Evolutionary conservation across 2,113 vertebrate species (phyloP).

Genomic region (Tetraodon nigroviridis): DNA sequence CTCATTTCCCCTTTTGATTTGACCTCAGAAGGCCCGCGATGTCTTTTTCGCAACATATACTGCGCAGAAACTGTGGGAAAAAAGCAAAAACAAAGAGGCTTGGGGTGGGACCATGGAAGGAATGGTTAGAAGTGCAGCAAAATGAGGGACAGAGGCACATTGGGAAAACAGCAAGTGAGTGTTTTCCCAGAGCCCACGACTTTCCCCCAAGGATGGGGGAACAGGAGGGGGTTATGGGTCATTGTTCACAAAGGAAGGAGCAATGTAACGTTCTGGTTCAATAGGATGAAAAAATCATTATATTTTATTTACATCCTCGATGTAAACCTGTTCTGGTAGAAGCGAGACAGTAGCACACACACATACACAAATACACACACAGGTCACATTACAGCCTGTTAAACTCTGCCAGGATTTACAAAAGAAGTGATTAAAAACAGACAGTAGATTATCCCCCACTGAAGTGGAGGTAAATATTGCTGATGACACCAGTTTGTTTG

Average conservation of each 20-base stretch:
- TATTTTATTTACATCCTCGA: slow-evolving; percentile 5
- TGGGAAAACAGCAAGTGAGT: slow-evolving; percentile 61
- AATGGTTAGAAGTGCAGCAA: slow-evolving; percentile 20
- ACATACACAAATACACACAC: not conserved
- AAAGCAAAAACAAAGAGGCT: slow-evolving; percentile 12
- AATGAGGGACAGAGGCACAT: slow-evolving; percentile 35
- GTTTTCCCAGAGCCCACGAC: slow-evolving; percentile 54
- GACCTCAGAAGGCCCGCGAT: slow-evolving; percentile 47
- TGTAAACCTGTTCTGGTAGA: slow-evolving; percentile 8
- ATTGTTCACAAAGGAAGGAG: slow-evolving; percentile 44
- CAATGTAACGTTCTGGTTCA: slow-evolving; percentile 29
- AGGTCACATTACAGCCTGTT: slow-evolving; percentile 12
- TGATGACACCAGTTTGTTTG: slow-evolving; percentile 36
- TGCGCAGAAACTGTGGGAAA: slow-evolving; percentile 65
- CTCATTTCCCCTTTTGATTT: slow-evolving; percentile 11
- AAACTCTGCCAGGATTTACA: slow-evolving; percentile 1
- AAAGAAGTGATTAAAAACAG: slow-evolving; percentile 3
- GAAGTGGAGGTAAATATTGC: slow-evolving; percentile 1
- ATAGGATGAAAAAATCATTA: slow-evolving; percentile 14
- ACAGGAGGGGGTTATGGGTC: not conserved
- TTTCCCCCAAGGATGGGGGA: slow-evolving; percentile 39
- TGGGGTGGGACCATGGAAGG: slow-evolving; percentile 23
- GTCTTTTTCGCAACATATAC: slow-evolving; percentile 35
- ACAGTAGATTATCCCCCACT: not conserved
- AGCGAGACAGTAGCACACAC: slow-evolving; percentile 26